Conservation (phyloP, 1,140 invertebrate genomes). For the Sitobion miscanthi region DNA sequence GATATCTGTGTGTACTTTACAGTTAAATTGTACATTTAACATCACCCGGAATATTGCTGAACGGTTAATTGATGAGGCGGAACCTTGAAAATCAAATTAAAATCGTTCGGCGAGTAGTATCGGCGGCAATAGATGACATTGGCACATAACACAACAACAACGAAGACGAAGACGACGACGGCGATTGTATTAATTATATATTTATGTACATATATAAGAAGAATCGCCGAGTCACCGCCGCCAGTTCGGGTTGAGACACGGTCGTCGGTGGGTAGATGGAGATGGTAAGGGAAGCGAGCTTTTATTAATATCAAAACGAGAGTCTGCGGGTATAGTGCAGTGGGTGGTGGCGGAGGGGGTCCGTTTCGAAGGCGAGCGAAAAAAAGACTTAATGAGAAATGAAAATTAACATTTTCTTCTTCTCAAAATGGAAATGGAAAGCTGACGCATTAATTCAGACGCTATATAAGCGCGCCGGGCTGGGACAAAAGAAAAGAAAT, state of each 20-base stretch:
- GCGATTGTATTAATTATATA: background rate
- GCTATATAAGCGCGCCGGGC: conserved; percentile 46
- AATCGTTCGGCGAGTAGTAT: conserved; percentile 16
- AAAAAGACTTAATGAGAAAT: conserved; percentile 57
- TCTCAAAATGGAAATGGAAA: conserved; percentile 57
- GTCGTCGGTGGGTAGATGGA: background rate
- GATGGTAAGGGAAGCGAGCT: conserved; percentile 4
- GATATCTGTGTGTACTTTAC: background rate
- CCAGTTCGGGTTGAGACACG: background rate
- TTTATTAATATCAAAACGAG: conserved; percentile 54
- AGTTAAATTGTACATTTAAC: background rate
- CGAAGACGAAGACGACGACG: conserved; percentile 9
- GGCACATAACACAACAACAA: background rate
- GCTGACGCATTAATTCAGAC: conserved; percentile 57
- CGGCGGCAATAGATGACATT: conserved; percentile 1
- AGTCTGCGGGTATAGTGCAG: background rate
- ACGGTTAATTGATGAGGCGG: conserved; percentile 28
- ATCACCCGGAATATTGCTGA: background rate
- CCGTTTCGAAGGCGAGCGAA: conserved; percentile 55
- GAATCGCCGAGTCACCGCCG: background rate
- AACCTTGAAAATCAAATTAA: background rate
- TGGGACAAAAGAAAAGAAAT: conserved; percentile 56
- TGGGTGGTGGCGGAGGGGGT: background rate
- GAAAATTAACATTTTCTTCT: conserved; percentile 57
- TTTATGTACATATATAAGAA: background rate